Percentiles rank a stretch among this genome's conserved stretches.
Conservation (phyloP, 2,888 invertebrate genomes). For the Caenorhabditis imperialis region DNA sequence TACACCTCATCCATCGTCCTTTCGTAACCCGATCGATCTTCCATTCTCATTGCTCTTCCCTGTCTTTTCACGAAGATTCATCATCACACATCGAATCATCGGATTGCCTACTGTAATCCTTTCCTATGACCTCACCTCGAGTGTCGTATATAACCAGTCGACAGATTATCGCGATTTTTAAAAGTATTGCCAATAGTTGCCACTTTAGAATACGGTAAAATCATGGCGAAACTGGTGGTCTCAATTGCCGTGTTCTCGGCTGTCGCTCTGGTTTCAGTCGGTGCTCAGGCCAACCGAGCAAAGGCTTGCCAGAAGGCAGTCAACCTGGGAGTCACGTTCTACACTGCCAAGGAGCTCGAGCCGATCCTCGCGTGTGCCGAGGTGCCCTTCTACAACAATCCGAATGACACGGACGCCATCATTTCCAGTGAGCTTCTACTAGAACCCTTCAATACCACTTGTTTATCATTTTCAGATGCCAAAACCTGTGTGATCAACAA, state of each 20-base stretch:
- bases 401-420: slow-evolving; percentile 26
- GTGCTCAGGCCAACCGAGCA: slow-evolving; percentile 15
- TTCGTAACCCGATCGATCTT: no score
- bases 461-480: slow-evolving; percentile 15
- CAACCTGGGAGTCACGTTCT: slow-evolving; percentile 49
- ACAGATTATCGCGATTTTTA: no score
- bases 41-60: no score
- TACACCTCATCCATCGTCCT: no score
- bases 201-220: background rate
- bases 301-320: slow-evolving; percentile 40
- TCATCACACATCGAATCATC: no score
- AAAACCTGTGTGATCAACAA: slow-evolving; percentile 44
- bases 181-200: no score
- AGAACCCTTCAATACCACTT: background rate
- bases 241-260: slow-evolving; percentile 16
- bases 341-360: slow-evolving; percentile 42
- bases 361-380: slow-evolving; percentile 33
- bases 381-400: slow-evolving; percentile 29
- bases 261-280: background rate
- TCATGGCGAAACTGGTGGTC: slow-evolving; percentile 23
- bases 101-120: no score
- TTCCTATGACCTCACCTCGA: no score
- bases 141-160: no score
- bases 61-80: no score
- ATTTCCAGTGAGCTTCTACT: background rate